phyloP scores from a whole-genome alignment of 2,888 invertebrate genomes.

The Syritta pipiens region DNA sequence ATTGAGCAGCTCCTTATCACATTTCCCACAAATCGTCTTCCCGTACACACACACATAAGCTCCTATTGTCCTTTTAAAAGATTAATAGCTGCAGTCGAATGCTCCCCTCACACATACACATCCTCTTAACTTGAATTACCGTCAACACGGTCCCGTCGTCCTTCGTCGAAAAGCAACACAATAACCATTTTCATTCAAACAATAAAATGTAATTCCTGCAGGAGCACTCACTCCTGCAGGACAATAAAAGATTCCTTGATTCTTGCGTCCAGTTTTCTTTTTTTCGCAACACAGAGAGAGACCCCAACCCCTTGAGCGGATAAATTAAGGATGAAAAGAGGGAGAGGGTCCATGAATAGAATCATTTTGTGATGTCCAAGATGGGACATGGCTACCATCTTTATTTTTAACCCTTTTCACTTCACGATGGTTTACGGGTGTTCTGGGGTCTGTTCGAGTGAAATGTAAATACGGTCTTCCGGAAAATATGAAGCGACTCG shows the following conservation, averaged over 20 bases:
- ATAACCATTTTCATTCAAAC: slow-evolving; percentile 15
- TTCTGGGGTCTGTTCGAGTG: background rate
- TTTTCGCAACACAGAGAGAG: no score
- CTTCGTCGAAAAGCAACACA: background rate
- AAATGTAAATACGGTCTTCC: slow-evolving; percentile 19
- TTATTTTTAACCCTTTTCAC: background rate
- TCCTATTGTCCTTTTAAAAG: slow-evolving; percentile 23
- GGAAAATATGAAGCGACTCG: background rate
- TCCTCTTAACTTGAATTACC: slow-evolving; percentile 42
- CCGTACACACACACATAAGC: slow-evolving; percentile 17
- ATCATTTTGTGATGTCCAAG: background rate
- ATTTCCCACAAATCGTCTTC: slow-evolving; percentile 31
- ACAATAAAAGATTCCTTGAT: slow-evolving; percentile 21
- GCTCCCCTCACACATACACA: slow-evolving; percentile 18
- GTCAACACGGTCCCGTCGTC: slow-evolving; percentile 30
- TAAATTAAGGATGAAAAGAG: no score
- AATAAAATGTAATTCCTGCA: slow-evolving; percentile 32
- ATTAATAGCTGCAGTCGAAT: slow-evolving; percentile 10
- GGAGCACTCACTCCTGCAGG: slow-evolving; percentile 2
- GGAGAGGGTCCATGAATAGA: no score
- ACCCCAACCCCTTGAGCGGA: no score
- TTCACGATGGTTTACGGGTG: background rate
- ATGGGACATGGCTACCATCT: background rate
- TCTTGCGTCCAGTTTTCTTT: background rate
- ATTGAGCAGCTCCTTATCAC: slow-evolving; percentile 16